Evolutionary conservation across 2,888 invertebrate genomes (phyloP), one percentile per base, ranked within the genome.

Genomic region (Xanthia icteritia): DNA sequence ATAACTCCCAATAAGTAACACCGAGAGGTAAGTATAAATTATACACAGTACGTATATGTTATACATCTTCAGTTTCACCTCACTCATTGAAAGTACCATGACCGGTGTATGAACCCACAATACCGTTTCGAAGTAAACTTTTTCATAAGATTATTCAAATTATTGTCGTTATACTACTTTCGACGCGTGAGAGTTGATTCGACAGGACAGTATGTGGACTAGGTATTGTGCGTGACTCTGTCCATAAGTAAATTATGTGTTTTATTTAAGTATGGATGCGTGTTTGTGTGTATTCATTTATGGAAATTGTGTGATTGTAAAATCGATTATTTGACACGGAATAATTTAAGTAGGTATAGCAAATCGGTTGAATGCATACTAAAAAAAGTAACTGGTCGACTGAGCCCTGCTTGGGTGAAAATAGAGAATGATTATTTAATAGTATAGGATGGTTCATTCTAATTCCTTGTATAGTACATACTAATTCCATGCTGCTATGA

Each of bases 121-220:
- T 66, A 71, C 36, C 60, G 61, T 80, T 77, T 75, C 39, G 23
- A 78, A 71, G 74, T 69, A 71, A 78, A 80, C 68, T 84, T 88
- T 88, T 85, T 85, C 86, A 83, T 83, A 83, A 86, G 65, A 87
- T 88, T 89, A 89, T 90, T 87, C 76, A 91, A 89, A 90, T 89
- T 77, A 39, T 73, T 64, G 81, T 77, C 81, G 83, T 82, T 86
- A 86, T 58, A 79, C 81, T 82, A 88, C 90, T 91, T 91, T 91
- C 89, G 74, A 85, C 64, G 79, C 79, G 79, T 72, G 79, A 76
- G 79, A 84, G 76, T 75, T 45, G 60, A 75, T 69, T 64, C 45
- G 23, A 56, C 65, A 73, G 73, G 8, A 73, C 64, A 68, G 61
- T 60, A 56, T 77, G 70, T 71, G 4, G 56, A 64, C 69, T 77